A percentile compares a stretch with the other conserved stretches of the same genome.
These are phyloP conservation scores for Ancistrus triradiatus DNA, from an alignment of 2,113 vertebrate species.

Conservation along the genomic window DNA sequence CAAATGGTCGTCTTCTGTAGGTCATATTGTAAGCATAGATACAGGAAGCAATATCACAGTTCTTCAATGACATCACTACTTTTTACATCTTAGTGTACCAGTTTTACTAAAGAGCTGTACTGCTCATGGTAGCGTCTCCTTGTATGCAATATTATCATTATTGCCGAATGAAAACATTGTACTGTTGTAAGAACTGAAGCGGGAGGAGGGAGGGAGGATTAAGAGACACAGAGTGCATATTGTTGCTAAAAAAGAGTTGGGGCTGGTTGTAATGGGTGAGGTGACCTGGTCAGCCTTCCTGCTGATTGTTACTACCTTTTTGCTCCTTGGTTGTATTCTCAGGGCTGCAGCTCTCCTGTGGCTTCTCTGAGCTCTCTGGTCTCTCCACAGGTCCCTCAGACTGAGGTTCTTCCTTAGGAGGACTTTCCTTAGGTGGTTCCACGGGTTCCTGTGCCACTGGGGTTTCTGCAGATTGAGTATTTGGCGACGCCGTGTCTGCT, in stretches of 20 bases:
- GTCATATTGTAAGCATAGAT: not conserved
- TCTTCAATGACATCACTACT: not conserved
- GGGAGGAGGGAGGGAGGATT: not conserved
- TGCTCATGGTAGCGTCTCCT: conserved; percentile 9
- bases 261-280: too few species aligned
- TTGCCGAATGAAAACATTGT: conserved; percentile 30
- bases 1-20: not conserved
- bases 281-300: conserved; percentile 26
- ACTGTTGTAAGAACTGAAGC: not conserved
- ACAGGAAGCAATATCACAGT: not conserved
- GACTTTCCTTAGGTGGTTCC: conserved; percentile 20
- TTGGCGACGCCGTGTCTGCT: conserved; percentile 15
- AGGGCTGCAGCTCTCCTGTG: conserved; percentile 6
- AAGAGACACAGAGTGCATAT: too few species aligned
- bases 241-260: too few species aligned
- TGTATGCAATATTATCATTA: conserved; percentile 28
- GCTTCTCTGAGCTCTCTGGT: conserved; percentile 6
- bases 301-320: conserved; percentile 17
- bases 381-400: conserved; percentile 32
- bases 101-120: conserved; percentile 30
- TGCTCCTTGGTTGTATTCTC: conserved; percentile 36
- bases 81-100: conserved; percentile 33
- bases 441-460: conserved; percentile 35
- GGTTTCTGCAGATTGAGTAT: conserved; percentile 3
- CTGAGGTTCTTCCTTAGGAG: conserved; percentile 21